A percentile compares a stretch with the other conserved stretches of the same genome.
These are phyloP conservation scores for Cirrhinus molitorella DNA, from an alignment of 2,797 vertebrate species.

Conservation along the genomic window DNA sequence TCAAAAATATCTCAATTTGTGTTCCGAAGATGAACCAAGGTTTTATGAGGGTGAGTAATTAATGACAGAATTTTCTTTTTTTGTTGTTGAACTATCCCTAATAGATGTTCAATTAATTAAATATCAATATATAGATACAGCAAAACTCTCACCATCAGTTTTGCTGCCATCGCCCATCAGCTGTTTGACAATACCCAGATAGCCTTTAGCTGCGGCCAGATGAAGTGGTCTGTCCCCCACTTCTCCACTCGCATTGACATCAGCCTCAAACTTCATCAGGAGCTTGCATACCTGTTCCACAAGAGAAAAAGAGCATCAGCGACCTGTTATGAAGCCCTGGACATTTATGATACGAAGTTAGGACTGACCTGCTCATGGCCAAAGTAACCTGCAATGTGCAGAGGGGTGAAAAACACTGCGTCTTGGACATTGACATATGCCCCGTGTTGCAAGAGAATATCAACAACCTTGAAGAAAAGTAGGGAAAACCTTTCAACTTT, in stretches of 20 bases:
- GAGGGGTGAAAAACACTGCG: conserved; percentile 91
- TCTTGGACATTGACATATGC: conserved; percentile 92
- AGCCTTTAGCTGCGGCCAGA: conserved; percentile 93
- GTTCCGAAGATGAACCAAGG: too few species aligned
- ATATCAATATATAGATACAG: not conserved
- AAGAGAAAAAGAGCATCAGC: not conserved
- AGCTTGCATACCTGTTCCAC: conserved; percentile 83
- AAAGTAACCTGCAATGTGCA: conserved; percentile 89
- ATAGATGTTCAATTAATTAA: not conserved
- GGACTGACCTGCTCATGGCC: conserved; percentile 85
- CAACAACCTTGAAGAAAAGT: conserved; percentile 79
- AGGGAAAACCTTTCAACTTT: not conserved
- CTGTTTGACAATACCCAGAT: conserved; percentile 86
- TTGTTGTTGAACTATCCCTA: not conserved
- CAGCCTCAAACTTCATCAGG: conserved; percentile 91
- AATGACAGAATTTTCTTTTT: not conserved
- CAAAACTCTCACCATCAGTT: conserved; percentile 82
- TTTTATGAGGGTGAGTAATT: too few species aligned
- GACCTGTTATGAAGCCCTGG: not conserved
- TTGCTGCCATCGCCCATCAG: conserved; percentile 88
- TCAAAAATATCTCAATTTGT: too few species aligned
- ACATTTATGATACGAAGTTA: not conserved
- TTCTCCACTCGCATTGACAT: conserved; percentile 91
- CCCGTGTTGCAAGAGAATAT: conserved; percentile 91
- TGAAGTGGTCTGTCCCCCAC: conserved; percentile 94